phyloP scores from a whole-genome alignment of 2,113 vertebrate species.

The Genyomyrus donnyi region DNA sequence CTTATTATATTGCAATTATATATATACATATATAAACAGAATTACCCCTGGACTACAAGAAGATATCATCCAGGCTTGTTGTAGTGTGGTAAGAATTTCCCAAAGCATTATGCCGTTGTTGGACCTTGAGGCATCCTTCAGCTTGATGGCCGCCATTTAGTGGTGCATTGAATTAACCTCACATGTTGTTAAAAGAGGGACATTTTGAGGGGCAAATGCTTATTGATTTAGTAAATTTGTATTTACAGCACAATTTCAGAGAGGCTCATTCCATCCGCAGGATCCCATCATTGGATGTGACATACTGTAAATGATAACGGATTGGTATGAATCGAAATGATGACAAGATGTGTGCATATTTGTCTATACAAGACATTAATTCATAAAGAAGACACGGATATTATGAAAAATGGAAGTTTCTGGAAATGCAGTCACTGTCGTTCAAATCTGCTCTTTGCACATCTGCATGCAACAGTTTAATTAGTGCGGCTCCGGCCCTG shows the following conservation, averaged over 20 bases:
- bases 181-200: neutral
- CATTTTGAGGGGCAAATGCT: neutral
- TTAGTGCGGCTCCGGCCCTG: neutral
- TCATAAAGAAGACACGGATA: neutral
- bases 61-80: neutral
- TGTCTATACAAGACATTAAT: neutral
- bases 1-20: neutral
- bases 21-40: neutral
- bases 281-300: neutral
- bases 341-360: neutral
- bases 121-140: neutral
- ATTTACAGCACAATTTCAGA: neutral
- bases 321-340: neutral
- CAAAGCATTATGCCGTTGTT: neutral
- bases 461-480: slow-evolving; percentile 1
- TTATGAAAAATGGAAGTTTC: neutral
- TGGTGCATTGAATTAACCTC: neutral
- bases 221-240: neutral
- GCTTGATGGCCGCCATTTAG: neutral
- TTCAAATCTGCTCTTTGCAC: neutral
- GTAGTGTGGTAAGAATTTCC: no score
- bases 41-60: neutral
- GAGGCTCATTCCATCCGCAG: neutral
- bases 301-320: neutral
- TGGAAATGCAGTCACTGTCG: neutral